phyloP scores from a whole-genome alignment of 2,113 vertebrate genomes.

The Callipepla californica region DNA sequence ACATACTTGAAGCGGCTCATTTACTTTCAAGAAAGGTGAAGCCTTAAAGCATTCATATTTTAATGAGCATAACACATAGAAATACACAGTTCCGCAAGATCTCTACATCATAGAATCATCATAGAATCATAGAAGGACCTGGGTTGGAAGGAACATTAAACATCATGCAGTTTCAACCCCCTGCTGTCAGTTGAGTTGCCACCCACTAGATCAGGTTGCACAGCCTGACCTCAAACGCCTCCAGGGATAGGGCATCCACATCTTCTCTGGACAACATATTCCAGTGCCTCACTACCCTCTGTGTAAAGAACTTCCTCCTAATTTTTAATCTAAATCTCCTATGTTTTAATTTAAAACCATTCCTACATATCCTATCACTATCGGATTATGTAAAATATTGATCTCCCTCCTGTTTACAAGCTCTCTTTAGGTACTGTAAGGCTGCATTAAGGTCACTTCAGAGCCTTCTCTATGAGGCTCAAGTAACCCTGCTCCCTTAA shows the following conservation, averaged over 20 bases:
- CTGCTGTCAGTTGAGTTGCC: background rate
- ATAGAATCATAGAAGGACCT: background rate
- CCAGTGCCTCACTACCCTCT: too few relatives aligned
- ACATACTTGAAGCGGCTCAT: background rate
- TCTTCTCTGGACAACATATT: background rate
- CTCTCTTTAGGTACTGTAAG: background rate
- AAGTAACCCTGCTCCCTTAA: background rate
- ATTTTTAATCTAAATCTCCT: background rate
- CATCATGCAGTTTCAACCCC: background rate
- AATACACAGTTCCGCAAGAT: background rate
- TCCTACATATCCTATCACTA: background rate
- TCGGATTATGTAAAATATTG: background rate
- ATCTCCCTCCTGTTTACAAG: background rate
- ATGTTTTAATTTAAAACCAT: background rate
- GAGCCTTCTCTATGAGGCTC: background rate
- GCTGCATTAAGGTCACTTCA: too few relatives aligned
- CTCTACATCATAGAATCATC: background rate
- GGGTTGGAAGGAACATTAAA: background rate
- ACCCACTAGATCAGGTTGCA: background rate
- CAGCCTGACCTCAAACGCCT: background rate
- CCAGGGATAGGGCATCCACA: background rate
- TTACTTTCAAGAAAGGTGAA: background rate
- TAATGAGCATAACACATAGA: background rate
- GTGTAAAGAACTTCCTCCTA: background rate
- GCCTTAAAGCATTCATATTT: background rate